phyloP scores from a whole-genome alignment of 2,113 vertebrate species.

The Hemiscyllium ocellatum region DNA sequence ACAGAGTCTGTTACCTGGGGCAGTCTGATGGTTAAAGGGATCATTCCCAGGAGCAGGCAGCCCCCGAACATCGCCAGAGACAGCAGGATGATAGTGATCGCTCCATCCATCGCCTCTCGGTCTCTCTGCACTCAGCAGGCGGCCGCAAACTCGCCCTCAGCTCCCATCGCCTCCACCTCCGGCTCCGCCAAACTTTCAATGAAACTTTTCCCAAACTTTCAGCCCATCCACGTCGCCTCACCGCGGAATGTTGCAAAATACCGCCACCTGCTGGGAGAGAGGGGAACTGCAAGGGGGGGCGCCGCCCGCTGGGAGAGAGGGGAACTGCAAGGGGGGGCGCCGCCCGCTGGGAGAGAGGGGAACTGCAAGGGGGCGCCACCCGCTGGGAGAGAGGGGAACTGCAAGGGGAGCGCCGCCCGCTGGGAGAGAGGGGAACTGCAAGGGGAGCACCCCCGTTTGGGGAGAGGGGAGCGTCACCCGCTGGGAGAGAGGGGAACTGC shows the following conservation, averaged over 20 bases:
- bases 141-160: background rate
- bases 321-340: background rate
- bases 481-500: background rate
- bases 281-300: background rate
- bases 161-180: background rate
- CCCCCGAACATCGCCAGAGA: conserved; percentile 66
- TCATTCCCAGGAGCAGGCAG: conserved; percentile 59
- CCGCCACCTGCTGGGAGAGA: background rate
- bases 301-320: background rate
- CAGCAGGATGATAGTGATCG: conserved; percentile 54
- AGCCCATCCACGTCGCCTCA: background rate
- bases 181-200: background rate
- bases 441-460: too few relatives aligned
- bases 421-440: background rate
- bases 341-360: background rate
- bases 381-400: background rate
- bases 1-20: conserved; percentile 55
- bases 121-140: background rate
- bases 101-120: conserved; percentile 57
- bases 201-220: background rate
- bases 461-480: background rate
- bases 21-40: conserved; percentile 61
- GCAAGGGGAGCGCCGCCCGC: background rate
- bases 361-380: background rate
- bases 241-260: background rate